Percentiles rank a stretch among this genome's conserved stretches.
These are phyloP conservation scores for Camponotus fellah DNA, from an alignment of 2,888 invertebrate genomes.

Conservation along the genomic window DNA sequence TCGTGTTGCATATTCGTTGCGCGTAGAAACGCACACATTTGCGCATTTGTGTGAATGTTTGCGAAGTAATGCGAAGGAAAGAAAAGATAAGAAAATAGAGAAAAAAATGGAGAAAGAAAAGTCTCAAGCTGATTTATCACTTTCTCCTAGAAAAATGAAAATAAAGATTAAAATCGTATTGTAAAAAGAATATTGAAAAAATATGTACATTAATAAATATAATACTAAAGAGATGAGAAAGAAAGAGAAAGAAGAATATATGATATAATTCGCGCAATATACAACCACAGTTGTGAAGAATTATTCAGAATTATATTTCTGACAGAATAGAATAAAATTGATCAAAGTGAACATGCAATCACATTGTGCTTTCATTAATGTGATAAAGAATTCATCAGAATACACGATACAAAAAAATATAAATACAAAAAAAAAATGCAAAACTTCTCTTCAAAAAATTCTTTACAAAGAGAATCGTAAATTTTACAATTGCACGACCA, in stretches of 20 bases:
- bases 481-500: neutral
- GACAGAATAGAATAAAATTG: neutral
- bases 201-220: neutral
- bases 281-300: neutral
- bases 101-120: neutral
- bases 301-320: neutral
- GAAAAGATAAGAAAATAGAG: neutral
- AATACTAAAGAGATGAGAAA: neutral
- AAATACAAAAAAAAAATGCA: neutral
- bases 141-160: neutral
- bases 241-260: neutral
- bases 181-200: neutral
- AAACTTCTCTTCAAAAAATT: neutral
- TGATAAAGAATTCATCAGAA: neutral
- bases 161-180: conserved; percentile 7
- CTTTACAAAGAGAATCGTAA: neutral
- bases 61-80: neutral
- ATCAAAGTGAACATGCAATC: neutral
- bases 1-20: conserved; percentile 9
- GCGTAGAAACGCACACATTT: neutral
- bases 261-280: neutral
- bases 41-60: neutral
- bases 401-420: neutral
- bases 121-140: neutral
- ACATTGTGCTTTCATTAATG: neutral